Evolutionary conservation across 2,113 vertebrate species (phyloP).

Genomic region (Hystrix cristata): DNA sequence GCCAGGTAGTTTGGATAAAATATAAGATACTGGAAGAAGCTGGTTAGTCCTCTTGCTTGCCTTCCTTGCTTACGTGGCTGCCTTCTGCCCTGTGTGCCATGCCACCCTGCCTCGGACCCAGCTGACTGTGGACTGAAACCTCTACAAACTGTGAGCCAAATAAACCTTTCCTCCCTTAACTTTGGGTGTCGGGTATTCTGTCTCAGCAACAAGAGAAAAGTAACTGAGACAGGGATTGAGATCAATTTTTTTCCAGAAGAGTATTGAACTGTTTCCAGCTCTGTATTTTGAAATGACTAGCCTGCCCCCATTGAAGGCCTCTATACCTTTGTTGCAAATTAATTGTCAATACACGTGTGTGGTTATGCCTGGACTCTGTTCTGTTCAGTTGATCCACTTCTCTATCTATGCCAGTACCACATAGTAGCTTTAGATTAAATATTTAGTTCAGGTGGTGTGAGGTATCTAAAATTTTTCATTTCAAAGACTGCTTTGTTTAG

Average conservation of each 20-base stretch:
- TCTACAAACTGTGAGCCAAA: no score
- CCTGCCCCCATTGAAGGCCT: not conserved
- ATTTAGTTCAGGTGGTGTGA: not conserved
- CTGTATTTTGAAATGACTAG: not conserved
- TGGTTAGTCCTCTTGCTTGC: no score
- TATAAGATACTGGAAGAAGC: no score
- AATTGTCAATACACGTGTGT: not conserved
- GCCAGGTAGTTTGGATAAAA: no score
- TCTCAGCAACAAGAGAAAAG: no score
- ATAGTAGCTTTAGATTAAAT: not conserved
- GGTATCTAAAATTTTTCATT: not conserved
- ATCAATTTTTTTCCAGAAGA: slow-evolving; percentile 4
- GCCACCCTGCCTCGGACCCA: no score
- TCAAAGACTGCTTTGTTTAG: not conserved
- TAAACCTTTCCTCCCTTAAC: no score
- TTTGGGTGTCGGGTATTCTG: no score
- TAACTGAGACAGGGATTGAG: not conserved
- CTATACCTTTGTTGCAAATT: slow-evolving; percentile 35
- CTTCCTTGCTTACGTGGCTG: no score
- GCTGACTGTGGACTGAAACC: no score
- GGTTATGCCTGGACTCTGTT: not conserved
- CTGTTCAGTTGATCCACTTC: not conserved
- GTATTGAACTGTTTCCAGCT: not conserved
- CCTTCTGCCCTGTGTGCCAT: no score
- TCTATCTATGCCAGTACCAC: not conserved